Percentiles rank a stretch among this genome's conserved stretches.
Evolutionary conservation across 2,113 vertebrate genomes (phyloP).

Genomic region (Etia nguti): DNA sequence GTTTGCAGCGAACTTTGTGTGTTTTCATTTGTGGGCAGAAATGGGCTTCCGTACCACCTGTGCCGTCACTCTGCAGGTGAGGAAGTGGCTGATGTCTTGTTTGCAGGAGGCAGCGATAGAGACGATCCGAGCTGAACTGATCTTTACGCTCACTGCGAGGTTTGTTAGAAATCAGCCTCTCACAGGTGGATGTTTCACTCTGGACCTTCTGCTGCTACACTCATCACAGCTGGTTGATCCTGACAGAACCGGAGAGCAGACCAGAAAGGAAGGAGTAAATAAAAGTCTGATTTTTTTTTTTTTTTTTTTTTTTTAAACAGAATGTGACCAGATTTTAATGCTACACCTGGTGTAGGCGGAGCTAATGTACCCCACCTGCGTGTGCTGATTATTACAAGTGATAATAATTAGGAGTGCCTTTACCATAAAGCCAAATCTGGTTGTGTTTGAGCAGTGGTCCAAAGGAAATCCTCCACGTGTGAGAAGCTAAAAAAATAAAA

Average conservation of each 20-base stretch:
- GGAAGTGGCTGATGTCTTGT: background rate
- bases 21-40: background rate
- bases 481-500: background rate
- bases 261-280: fast-evolving
- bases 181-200: background rate
- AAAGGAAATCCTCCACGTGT: background rate
- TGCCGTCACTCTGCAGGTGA: background rate
- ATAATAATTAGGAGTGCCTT: background rate
- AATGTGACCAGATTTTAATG: background rate
- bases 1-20: background rate
- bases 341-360: background rate
- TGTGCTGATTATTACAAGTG: background rate
- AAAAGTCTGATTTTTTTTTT: background rate
- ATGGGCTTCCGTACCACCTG: background rate
- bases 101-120: background rate
- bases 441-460: background rate
- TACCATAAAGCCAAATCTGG: background rate
- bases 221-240: background rate
- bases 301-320: background rate
- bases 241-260: fast-evolving
- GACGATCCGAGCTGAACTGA: background rate
- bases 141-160: background rate
- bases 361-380: background rate
- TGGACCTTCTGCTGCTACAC: background rate
- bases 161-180: background rate